Conservation (phyloP, 2,113 vertebrate species). For the Centropristis striata region DNA sequence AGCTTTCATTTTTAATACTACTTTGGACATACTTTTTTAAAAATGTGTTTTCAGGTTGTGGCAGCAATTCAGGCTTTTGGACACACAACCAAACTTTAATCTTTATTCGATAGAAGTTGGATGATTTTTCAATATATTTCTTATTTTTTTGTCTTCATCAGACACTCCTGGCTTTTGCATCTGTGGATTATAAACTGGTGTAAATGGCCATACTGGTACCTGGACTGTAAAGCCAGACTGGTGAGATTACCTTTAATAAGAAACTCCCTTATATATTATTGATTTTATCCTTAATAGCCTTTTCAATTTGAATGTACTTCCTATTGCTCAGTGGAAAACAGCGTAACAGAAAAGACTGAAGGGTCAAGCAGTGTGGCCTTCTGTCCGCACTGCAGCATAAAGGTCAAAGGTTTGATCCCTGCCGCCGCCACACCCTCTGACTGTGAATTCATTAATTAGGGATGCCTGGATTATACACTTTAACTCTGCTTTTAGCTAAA, state of each 20-base stretch:
- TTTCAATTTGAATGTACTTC: constrained; percentile 70
- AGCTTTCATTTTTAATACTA: constrained; percentile 69
- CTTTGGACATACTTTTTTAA: constrained; percentile 47
- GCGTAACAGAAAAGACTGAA: constrained; percentile 37
- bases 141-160: background rate
- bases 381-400: constrained; percentile 24
- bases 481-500: constrained; percentile 58
- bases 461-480: constrained; percentile 9
- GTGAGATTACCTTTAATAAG: constrained; percentile 49
- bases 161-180: constrained; percentile 39
- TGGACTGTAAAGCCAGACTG: constrained; percentile 63
- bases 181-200: constrained; percentile 50
- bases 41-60: constrained; percentile 31
- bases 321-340: constrained; percentile 32
- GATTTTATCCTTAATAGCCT: constrained; percentile 60
- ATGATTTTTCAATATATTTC: constrained; percentile 25
- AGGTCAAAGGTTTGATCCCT: constrained; percentile 37
- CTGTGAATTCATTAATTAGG: constrained; percentile 50
- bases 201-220: constrained; percentile 44
- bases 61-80: constrained; percentile 29
- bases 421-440: constrained; percentile 45
- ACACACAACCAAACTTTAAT: constrained; percentile 46
- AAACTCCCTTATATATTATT: constrained; percentile 57
- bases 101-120: constrained; percentile 44
- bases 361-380: constrained; percentile 9